Percentiles rank a stretch among this genome's conserved stretches.
These are phyloP conservation scores for Neosilurus hyrtlii DNA, from an alignment of 2,797 vertebrate species.

Conservation along the genomic window DNA sequence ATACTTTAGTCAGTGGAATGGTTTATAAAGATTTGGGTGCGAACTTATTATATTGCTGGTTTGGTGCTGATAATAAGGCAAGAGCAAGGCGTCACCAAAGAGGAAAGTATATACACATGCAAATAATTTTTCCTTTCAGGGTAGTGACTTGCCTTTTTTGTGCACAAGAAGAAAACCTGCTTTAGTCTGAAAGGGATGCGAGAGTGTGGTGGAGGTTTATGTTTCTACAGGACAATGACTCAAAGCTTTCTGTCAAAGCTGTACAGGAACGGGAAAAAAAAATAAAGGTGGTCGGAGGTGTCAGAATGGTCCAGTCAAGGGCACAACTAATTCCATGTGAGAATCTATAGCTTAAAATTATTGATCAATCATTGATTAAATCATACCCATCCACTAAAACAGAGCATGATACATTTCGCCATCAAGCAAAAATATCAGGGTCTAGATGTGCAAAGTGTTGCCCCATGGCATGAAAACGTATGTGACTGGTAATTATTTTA, in stretches of 20 bases:
- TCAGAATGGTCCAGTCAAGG: background rate
- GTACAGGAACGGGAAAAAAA: background rate
- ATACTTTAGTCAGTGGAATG: background rate
- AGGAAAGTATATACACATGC: background rate
- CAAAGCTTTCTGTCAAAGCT: background rate
- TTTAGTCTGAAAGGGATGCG: background rate
- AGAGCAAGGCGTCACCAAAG: background rate
- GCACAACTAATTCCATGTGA: background rate
- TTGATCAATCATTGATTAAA: background rate
- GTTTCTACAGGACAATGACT: background rate
- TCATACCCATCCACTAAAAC: background rate
- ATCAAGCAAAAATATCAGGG: background rate
- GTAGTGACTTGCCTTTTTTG: background rate
- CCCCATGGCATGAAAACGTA: background rate
- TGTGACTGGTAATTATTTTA: background rate
- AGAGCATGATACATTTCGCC: background rate
- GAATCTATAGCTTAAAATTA: background rate
- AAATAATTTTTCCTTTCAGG: background rate
- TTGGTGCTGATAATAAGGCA: background rate
- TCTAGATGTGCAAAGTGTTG: background rate
- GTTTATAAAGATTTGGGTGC: background rate
- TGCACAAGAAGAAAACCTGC: background rate
- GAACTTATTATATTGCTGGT: background rate
- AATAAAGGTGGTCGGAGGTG: background rate
- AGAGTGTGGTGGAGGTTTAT: background rate